Base-by-base conservation (phyloP, 2,888 invertebrate genomes). In the Marronus borbonicus region DNA sequence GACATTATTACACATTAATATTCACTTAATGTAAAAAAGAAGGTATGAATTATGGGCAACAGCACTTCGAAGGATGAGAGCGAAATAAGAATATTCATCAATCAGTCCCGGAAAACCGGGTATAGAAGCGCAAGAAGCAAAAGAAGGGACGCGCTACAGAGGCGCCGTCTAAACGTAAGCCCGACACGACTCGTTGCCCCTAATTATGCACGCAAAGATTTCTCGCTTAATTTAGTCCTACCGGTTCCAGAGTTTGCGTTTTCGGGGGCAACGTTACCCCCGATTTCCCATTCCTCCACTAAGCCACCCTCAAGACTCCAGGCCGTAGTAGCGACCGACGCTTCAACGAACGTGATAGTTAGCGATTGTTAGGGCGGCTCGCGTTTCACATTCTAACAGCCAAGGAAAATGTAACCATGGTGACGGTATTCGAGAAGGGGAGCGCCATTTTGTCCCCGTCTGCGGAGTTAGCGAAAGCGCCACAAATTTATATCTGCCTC, bases 401-500 rank as follows among this genome's bases (percentile, higher is more conserved):
- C 85, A 86, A 87, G 87, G 84, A 87, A 84, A 82, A 82, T 81
- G 88, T 86, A 85, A 86, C 89, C 88, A 89, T 88, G 86, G 88
- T 84, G 84, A 89, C 89, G 83, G 79, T 78, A 80, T 77, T 80
- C 68, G 78, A 80, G 82, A 80, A 80, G 81, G 82, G 85, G 85
- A 83, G 85, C 87, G 87, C 88, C 87, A 87, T 88, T 88, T 87
- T 88, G 87, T 86, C 86, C 85, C 83, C 85, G 82, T 81, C 82
- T 81, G 83, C 82, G 86, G 87, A 87, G 88, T 87, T 88, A 88
- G 88, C 87, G 87, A 86, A 86, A 88, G 87, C 88, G 88, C 88
- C 88, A 87, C 89, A 89, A 89, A 89, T 88, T 88, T 89, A 87
- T 88, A 89, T 89, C 89, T 88, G 90, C 90, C 88, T 88, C 89